Base-by-base conservation (phyloP, 2,888 invertebrate species). In the Rhagonycha fulva region DNA sequence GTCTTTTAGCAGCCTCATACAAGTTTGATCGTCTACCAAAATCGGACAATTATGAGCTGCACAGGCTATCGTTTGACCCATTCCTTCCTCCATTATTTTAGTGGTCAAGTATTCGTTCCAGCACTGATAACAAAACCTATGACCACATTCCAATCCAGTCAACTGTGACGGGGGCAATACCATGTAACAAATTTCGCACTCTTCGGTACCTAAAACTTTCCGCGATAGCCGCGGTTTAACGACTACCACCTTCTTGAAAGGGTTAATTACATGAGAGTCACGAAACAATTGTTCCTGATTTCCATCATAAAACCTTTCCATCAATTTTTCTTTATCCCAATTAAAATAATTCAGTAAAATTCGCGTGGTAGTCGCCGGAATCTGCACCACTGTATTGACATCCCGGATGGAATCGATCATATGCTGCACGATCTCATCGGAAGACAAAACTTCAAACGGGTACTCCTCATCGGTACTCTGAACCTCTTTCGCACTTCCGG, bases 281-380 rank as follows among this genome's bases (percentile, higher is more conserved):
- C 93, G 92, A 88, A 99, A 98, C 83, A 99, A 91, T 86, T 96
- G 94, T 83, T 98, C 98, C 87, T 96, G 97, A 89, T 98, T 97
- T 14, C 95, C 95, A 89, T 97, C 99, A 87, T 98, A 99, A 89
- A 94, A 98, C 87, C 96, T 93, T 89, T 99, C 99, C 94, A 99
- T 96, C 78, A 99, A 90, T 88, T 98, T 98, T 88, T 99, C 99
- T 89, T 98, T 98, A 88, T 99, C 99, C 99, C 99, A 99, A 91
- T 97, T 97, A 88, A 98, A 99, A 88, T 99, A 98, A 90, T 98
- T 98, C 83, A 99, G 90, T 83, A 99, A 91, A 88, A 99, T 98
- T 85, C 99, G 92, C 80, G 96, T 97, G 73, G 95, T 95, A 71
- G 96, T 96, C 75, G 94, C 93, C 79, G 95, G 94, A 87, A 96